phyloP scores from a whole-genome alignment of 2,888 invertebrate genomes.

The Cephus pygmeus region DNA sequence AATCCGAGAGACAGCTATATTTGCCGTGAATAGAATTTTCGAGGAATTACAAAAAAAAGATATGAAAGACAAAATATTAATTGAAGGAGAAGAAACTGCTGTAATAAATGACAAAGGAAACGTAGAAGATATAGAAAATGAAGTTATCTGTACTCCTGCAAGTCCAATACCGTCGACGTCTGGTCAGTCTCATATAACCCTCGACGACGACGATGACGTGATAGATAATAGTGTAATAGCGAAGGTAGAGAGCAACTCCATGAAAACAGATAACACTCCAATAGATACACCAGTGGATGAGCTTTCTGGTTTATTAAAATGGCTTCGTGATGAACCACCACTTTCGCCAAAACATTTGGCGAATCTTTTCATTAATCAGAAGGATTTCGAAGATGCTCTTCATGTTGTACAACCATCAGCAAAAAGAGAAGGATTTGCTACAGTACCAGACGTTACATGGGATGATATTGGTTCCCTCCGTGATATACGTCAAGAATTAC shows the following conservation, averaged over 20 bases:
- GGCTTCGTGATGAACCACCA: conserved; percentile 74
- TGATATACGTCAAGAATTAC: conserved; percentile 88
- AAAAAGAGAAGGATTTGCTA: conserved; percentile 96
- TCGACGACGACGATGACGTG: neutral
- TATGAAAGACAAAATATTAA: neutral
- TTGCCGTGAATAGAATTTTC: conserved; percentile 75
- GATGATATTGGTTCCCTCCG: conserved; percentile 93
- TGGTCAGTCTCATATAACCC: neutral
- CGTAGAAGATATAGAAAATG: neutral
- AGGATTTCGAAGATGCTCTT: conserved; percentile 83
- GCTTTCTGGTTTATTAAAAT: conserved; percentile 72
- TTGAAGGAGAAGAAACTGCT: neutral
- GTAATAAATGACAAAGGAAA: neutral
- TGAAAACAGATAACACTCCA: neutral
- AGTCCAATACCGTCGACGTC: neutral
- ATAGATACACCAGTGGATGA: neutral
- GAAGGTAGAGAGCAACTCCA: neutral
- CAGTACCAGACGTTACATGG: conserved; percentile 98
- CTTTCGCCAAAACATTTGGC: conserved; percentile 74
- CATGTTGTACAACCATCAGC: conserved; percentile 91
- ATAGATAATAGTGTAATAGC: neutral
- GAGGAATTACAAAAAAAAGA: neutral
- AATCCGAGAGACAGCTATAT: conserved; percentile 87
- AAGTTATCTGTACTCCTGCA: neutral
- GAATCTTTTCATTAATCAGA: conserved; percentile 76